Evolutionary conservation across 2,888 invertebrate genomes (phyloP), one percentile per base, ranked within the genome.

Genomic region (Xylocampa areola): DNA sequence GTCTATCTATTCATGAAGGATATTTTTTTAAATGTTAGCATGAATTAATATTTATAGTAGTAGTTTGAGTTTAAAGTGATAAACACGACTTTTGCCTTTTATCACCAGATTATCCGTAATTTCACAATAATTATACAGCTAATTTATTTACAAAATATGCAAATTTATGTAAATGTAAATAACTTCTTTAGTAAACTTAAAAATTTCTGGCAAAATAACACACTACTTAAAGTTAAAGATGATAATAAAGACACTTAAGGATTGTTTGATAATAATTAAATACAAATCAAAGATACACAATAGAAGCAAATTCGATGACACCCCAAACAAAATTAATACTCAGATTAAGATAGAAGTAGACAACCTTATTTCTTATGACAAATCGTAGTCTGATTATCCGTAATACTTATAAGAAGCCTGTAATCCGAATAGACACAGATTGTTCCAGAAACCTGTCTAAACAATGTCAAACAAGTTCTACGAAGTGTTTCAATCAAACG

Each of bases 391-490:
- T 59, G 69, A 73, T 70, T 68, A 74, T 73, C 73, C 64, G 49
- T 73, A 78, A 79, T 77, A 72, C 71, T 73, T 77, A 61, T 62
- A 72, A 77, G 77, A 73, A 66, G 67, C 60, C 51, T 76, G 79
- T 82, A 82, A 81, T 80, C 76, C 66, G 68, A 80, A 77, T 71
- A 79, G 80, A 78, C 80, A 76, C 68, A 76, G 70, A 76, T 73
- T 72, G 69, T 67, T 75, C 33, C 49, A 61, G 77, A 83, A 83
- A 82, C 84, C 89, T 88, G 86, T 86, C 87, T 79, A 88, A 89
- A 90, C 88, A 90, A 86, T 86, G 84, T 84, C 86, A 82, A 82
- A 87, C 86, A 89, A 89, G 82, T 89, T 87, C 74, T 61, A 76
- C 76, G 74, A 84, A 88, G 82, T 83, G 86, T 85, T 89, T 88